phyloP scores from a whole-genome alignment of 1,140 invertebrate genomes.

The Manduca sexta region DNA sequence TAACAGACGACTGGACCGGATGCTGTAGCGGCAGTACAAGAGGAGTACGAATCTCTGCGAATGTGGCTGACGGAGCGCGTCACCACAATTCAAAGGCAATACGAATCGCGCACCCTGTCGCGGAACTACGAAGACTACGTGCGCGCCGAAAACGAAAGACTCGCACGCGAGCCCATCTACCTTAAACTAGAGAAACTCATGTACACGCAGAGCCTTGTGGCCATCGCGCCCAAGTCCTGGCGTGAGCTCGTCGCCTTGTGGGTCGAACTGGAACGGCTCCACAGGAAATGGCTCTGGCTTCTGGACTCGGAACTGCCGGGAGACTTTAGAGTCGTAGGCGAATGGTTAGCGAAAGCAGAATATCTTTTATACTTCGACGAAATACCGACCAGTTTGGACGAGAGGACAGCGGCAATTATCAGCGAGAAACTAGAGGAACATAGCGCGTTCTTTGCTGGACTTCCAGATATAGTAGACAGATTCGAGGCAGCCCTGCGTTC shows the following conservation, averaged over 20 bases:
- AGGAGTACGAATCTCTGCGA: constrained; percentile 85
- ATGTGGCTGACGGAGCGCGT: constrained; percentile 87
- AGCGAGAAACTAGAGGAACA: constrained; percentile 92
- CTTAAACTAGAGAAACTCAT: constrained; percentile 83
- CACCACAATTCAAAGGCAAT: constrained; percentile 79
- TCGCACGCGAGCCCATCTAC: constrained; percentile 79
- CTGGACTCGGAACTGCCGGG: constrained; percentile 89
- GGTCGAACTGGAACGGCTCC: constrained; percentile 83
- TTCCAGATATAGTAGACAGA: constrained; percentile 83
- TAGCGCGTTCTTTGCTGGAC: constrained; percentile 89
- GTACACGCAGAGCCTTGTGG: constrained; percentile 83
- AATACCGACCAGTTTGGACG: constrained; percentile 86
- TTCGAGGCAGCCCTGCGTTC: constrained; percentile 81
- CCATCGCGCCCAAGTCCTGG: constrained; percentile 87
- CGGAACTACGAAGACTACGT: constrained; percentile 81
- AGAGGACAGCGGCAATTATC: constrained; percentile 89
- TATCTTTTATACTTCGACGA: constrained; percentile 86
- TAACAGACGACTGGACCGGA: constrained; percentile 76
- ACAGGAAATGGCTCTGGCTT: constrained; percentile 88
- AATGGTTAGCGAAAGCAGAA: constrained; percentile 92
- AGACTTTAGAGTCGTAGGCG: constrained; percentile 87
- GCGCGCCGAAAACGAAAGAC: constrained; percentile 80
- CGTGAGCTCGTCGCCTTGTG: constrained; percentile 83
- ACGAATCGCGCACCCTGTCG: constrained; percentile 78
- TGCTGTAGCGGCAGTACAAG: constrained; percentile 83